A percentile compares a stretch with the other conserved stretches of the same genome.
phyloP scores from a whole-genome alignment of 2,797 vertebrate species.

The Smutsia temminckii region DNA sequence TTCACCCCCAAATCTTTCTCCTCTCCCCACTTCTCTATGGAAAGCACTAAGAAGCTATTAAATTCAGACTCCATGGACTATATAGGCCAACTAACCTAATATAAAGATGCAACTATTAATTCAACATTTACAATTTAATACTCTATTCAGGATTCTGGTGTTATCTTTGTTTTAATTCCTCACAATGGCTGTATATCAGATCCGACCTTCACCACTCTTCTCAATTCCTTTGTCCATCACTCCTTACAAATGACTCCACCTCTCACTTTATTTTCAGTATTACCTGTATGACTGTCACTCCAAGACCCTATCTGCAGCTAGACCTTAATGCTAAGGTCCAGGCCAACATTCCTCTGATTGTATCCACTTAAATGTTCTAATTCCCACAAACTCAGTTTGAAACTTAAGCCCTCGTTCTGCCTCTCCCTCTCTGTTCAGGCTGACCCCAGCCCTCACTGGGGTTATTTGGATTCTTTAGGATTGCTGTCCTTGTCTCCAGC shows the following conservation, averaged over 20 bases:
- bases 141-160: neutral
- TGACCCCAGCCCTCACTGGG: neutral
- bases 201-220: neutral
- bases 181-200: neutral
- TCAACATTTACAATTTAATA: neutral
- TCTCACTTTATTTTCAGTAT: neutral
- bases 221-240: neutral
- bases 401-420: neutral
- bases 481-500: neutral
- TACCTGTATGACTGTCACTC: neutral
- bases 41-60: neutral
- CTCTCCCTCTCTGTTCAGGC: neutral
- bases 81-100: neutral
- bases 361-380: neutral
- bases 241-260: neutral
- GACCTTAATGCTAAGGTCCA: neutral
- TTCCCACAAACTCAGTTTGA: neutral
- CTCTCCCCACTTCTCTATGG: neutral
- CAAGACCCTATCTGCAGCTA: neutral
- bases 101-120: neutral
- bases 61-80: neutral
- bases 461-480: neutral
- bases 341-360: neutral
- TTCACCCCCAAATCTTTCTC: neutral
- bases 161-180: neutral